Evolutionary conservation across 2,113 vertebrate species (phyloP).

Genomic region (Recurvirostra avosetta): DNA sequence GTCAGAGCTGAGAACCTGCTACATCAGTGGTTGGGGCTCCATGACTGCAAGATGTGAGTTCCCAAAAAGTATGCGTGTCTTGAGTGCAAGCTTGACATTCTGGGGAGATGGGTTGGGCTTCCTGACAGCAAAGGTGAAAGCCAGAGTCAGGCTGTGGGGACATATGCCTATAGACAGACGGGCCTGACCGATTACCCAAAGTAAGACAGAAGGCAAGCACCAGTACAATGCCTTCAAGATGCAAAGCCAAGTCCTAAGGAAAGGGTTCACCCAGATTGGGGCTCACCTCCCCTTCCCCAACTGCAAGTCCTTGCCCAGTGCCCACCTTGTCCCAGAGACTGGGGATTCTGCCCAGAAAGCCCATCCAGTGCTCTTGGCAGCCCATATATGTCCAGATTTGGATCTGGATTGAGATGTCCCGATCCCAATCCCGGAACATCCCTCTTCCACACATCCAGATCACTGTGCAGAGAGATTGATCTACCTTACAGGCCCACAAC

Average conservation of each 20-base stretch:
- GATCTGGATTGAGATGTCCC: not conserved
- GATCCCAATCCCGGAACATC: not conserved
- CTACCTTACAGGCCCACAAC: not conserved
- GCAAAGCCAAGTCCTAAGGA: not conserved
- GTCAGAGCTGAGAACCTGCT: not conserved
- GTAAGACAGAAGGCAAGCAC: not conserved
- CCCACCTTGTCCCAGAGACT: not conserved
- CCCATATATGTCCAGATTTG: no score
- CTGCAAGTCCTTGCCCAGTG: not conserved
- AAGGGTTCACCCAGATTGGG: not conserved
- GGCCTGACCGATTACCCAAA: not conserved
- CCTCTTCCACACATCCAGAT: not conserved
- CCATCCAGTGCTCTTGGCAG: not conserved
- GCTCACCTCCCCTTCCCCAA: not conserved
- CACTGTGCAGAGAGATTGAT: not conserved
- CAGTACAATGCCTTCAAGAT: accelerated
- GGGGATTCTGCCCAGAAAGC: not conserved
- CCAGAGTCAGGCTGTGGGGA: not conserved
- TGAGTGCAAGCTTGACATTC: accelerated
- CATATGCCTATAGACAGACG: accelerated
- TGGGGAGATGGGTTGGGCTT: not conserved
- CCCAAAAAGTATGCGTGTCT: not conserved
- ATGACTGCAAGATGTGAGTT: not conserved
- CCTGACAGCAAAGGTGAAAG: not conserved
- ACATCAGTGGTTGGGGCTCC: conserved; percentile 29